phyloP scores from a whole-genome alignment of 2,113 vertebrate genomes.

The Catagonus wagneri region DNA sequence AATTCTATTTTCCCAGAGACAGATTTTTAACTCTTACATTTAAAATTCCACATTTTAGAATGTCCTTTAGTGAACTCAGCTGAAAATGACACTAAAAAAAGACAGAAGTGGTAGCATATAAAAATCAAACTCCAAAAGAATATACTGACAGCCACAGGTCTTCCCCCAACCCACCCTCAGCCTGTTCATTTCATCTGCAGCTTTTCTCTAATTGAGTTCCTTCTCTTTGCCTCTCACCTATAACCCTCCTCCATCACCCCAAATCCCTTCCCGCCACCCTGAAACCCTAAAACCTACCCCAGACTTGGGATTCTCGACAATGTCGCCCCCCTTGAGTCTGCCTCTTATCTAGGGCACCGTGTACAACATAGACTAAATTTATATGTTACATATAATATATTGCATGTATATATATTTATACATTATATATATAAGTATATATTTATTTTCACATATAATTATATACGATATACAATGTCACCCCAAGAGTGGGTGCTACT shows the following conservation, averaged over 20 bases:
- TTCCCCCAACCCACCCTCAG: neutral
- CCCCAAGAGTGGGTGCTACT: neutral
- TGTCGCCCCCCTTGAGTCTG: neutral
- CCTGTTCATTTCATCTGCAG: neutral
- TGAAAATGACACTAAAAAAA: neutral
- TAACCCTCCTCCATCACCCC: neutral
- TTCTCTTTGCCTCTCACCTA: neutral
- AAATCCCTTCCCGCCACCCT: neutral
- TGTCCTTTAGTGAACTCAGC: neutral
- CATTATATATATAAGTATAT: neutral
- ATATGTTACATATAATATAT: neutral
- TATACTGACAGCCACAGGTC: neutral
- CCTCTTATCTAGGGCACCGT: neutral
- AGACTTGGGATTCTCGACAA: neutral
- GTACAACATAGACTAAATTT: neutral
- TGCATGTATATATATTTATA: neutral
- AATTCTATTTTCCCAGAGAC: neutral
- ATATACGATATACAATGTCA: neutral
- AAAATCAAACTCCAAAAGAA: neutral
- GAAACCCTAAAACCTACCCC: neutral
- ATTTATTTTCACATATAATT: neutral
- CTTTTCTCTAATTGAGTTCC: neutral
- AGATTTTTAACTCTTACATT: neutral
- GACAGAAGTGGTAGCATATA: neutral
- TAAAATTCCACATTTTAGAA: conserved; percentile 31